These are phyloP conservation scores for Neolamprologus kungweensis DNA, from an alignment of 2,113 vertebrate genomes.

Conservation along the genomic window DNA sequence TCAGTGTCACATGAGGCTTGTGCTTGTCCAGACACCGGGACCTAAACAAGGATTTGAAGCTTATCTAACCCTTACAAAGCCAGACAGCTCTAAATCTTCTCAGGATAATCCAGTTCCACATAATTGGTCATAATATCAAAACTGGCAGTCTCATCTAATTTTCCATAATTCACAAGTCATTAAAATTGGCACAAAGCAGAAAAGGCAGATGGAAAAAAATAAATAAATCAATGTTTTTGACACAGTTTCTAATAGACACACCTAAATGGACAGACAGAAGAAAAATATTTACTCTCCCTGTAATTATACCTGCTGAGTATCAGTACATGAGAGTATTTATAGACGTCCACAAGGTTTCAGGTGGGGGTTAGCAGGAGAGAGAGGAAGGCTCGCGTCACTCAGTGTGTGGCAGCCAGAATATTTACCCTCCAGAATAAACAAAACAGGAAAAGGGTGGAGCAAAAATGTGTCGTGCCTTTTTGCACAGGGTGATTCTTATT, in stretches of 20 bases:
- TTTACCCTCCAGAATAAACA: conserved; percentile 34
- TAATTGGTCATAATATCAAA: conserved; percentile 34
- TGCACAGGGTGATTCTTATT: not conserved
- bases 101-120: conserved; percentile 49
- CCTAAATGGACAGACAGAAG: not conserved
- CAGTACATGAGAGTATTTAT: conserved; percentile 17
- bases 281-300: not conserved
- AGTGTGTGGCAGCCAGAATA: not conserved
- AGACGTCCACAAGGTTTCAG: conserved; percentile 4
- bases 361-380: conserved; percentile 5
- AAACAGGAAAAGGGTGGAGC: conserved; percentile 35
- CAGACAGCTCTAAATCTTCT: conserved; percentile 46
- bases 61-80: conserved; percentile 45
- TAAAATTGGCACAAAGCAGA: not conserved
- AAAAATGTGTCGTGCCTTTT: not conserved
- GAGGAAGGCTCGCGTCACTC: not conserved
- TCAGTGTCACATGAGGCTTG: not conserved
- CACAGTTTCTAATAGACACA: not conserved
- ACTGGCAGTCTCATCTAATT: not conserved
- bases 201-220: fast-evolving
- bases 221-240: not conserved
- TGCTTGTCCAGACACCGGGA: conserved; percentile 21
- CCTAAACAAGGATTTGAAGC: conserved; percentile 52
- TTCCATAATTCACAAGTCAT: not conserved
- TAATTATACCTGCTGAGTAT: not conserved